Conservation (phyloP, 1,140 invertebrate genomes). For the Lineus longissimus region DNA sequence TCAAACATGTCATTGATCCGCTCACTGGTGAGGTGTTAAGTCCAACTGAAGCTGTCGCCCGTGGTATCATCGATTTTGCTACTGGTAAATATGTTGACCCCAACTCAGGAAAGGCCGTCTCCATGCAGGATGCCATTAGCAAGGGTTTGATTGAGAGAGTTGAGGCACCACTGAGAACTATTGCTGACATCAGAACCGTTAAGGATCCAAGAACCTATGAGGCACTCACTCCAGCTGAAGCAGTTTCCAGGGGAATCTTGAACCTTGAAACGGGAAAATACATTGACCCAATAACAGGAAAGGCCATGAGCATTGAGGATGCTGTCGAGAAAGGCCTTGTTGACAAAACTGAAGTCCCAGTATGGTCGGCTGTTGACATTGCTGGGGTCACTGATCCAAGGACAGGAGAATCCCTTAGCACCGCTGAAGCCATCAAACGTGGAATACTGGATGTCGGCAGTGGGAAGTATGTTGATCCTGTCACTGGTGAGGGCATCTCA, state of each 20-base stretch:
- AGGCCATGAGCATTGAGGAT: conserved; percentile 66
- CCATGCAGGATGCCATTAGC: conserved; percentile 80
- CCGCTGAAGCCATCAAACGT: conserved; percentile 7
- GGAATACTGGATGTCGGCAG: conserved; percentile 26
- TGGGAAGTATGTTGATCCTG: conserved; percentile 60
- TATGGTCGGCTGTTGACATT: conserved; percentile 45
- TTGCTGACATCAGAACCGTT: conserved; percentile 74
- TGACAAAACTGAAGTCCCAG: conserved; percentile 59
- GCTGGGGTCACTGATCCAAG: conserved; percentile 24
- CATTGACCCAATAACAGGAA: conserved; percentile 72
- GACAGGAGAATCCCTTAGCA: not conserved
- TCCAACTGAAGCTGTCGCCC: conserved; percentile 74
- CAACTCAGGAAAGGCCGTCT: conserved; percentile 65
- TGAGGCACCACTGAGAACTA: conserved; percentile 65
- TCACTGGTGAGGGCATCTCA: conserved; percentile 61
- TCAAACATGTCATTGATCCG: conserved; percentile 46
- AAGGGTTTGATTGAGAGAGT: conserved; percentile 59
- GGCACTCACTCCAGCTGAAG: conserved; percentile 67
- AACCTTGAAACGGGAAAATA: conserved; percentile 74
- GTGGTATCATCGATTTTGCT: conserved; percentile 74
- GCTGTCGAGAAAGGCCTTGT: conserved; percentile 70
- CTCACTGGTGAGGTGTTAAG: conserved; percentile 66
- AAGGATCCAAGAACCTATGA: conserved; percentile 77
- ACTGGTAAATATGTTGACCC: conserved; percentile 70
- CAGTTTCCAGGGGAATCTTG: conserved; percentile 73